Conservation (phyloP, 1,140 invertebrate genomes). For the Heliconius hewitsoni region DNA sequence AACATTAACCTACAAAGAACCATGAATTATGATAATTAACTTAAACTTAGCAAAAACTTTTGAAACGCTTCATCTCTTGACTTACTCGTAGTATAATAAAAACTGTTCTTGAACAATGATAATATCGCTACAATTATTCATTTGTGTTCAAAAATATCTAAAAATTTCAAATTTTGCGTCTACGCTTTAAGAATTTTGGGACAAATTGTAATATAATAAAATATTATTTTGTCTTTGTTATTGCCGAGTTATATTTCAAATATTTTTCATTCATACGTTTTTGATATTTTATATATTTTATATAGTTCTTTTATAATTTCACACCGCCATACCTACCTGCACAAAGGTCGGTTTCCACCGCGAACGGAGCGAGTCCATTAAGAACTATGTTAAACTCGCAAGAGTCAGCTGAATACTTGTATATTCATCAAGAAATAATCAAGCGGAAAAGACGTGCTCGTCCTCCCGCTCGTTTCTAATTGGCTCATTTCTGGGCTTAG, state of each 20-base stretch:
- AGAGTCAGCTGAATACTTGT: too few relatives aligned
- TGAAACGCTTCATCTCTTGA: neutral
- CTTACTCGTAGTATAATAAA: constrained; percentile 17
- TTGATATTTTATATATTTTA: too few relatives aligned
- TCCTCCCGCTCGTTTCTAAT: too few relatives aligned
- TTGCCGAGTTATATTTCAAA: neutral
- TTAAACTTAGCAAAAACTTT: constrained; percentile 3
- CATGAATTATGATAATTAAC: neutral
- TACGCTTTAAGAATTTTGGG: neutral
- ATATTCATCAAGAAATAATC: too few relatives aligned
- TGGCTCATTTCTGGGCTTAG: too few relatives aligned
- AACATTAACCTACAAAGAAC: neutral
- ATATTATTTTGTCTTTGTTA: neutral
- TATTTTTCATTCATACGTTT: too few relatives aligned
- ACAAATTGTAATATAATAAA: neutral
- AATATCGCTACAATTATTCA: neutral
- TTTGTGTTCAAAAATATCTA: neutral
- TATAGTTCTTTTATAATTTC: too few relatives aligned
- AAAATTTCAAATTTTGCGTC: neutral
- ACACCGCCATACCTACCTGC: too few relatives aligned
- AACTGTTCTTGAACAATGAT: constrained; percentile 14
- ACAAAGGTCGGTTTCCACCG: too few relatives aligned
- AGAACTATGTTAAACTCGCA: too few relatives aligned
- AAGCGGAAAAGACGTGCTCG: too few relatives aligned
- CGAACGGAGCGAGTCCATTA: too few relatives aligned